Evolutionary conservation across 2,797 vertebrate species (phyloP), one percentile per base, ranked within the genome.

Genomic region (Steatocranus sp.): DNA sequence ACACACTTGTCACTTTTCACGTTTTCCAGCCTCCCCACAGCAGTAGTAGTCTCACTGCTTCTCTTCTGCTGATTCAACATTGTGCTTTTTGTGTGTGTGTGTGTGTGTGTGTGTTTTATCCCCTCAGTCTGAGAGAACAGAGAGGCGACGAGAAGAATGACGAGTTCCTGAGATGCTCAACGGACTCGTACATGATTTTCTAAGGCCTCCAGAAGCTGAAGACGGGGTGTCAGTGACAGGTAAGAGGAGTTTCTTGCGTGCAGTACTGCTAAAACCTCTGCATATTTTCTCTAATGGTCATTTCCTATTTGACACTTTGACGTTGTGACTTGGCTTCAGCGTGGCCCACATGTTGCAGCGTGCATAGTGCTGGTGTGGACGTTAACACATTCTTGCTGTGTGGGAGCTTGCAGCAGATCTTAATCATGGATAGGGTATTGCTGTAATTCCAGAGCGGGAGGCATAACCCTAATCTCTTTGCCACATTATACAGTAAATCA

Each of bases 401-500:
- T 83, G 89, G 77, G 87, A 86, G 87, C 86, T 85, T 51, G 78
- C 79, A 79, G 12, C 86, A 82, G 87, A 92, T 91, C 87, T 92
- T 93, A 93, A 94, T 94, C 93, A 90, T 51, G 84, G 86, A 87
- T 84, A 10, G 78, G 63, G 83, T 87, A 91, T 88, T 93, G 79
- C 87, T 92, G 83, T 93, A 91, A 92, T 86, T 90, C 84, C 84
- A 81, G 82, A 86, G 86, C 79, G 86, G 79, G 80, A 92, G 85
- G 87, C 86, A 34, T 85, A 90, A 86, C 86, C 83, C 86, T 91
- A 93, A 95, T 94, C 90, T 93, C 85, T 91, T 80, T 91, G 89
- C 86, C 88, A 91, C 90, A 87, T 90, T 78, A 88, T 88, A 83
- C 83, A 81, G 86, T 90, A 89, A 93, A 91, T 91, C 86, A 88